Conservation (phyloP, 2,797 vertebrate species). For the Myiotriccus ornatus region DNA sequence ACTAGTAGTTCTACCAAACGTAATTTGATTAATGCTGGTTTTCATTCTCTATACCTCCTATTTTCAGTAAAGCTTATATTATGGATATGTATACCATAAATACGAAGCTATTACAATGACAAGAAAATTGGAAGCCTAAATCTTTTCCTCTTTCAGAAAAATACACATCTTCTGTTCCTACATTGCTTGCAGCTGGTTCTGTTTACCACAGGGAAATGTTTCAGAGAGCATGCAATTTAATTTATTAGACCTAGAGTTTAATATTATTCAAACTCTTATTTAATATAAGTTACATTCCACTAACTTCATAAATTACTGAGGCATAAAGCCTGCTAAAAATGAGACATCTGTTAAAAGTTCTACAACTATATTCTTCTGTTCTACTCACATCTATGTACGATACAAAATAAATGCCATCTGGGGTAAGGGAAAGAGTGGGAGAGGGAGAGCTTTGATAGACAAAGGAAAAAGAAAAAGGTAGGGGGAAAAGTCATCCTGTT, state of each 20-base stretch:
- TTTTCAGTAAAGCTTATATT: conserved; percentile 48
- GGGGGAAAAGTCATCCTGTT: conserved; percentile 45
- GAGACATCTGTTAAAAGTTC: conserved; percentile 76
- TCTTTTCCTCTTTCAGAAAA: conserved; percentile 71
- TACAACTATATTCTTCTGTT: conserved; percentile 27
- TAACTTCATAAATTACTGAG: conserved; percentile 78
- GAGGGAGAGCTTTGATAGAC: conserved; percentile 44
- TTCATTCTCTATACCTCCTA: conserved; percentile 12
- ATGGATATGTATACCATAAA: conserved; percentile 60
- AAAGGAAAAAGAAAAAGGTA: conserved; percentile 56
- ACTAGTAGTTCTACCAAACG: background rate
- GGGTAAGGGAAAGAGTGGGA: conserved; percentile 31
- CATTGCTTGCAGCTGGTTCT: conserved; percentile 75
- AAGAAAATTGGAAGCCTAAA: conserved; percentile 79
- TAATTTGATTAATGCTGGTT: conserved; percentile 30
- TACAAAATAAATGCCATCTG: conserved; percentile 66
- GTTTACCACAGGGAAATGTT: conserved; percentile 74
- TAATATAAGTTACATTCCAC: conserved; percentile 77
- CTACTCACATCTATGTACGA: conserved; percentile 30
- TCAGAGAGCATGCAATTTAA: conserved; percentile 74
- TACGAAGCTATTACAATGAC: conserved; percentile 69
- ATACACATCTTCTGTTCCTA: conserved; percentile 67
- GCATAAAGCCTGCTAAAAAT: conserved; percentile 73
- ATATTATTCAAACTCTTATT: conserved; percentile 77
- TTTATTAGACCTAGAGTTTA: conserved; percentile 76